These are phyloP conservation scores for Tauraco erythrolophus DNA, from an alignment of 2,113 vertebrate genomes.

Conservation along the genomic window DNA sequence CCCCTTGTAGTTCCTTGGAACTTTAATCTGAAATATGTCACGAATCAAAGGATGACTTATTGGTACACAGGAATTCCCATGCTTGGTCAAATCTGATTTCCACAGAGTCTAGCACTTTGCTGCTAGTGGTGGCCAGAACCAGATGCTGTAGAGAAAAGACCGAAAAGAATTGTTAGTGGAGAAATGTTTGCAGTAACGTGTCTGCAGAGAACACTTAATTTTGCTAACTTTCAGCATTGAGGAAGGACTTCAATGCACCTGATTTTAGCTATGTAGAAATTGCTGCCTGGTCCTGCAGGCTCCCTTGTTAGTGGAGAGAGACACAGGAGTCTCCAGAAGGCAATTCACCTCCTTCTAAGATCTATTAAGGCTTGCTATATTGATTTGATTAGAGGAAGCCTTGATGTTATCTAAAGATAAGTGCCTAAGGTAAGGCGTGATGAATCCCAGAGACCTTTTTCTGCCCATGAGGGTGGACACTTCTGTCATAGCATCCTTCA, in stretches of 20 bases:
- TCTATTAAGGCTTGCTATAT: not conserved
- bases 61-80: slow-evolving; percentile 32
- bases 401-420: not conserved
- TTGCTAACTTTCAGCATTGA: not conserved
- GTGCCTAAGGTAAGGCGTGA: not conserved
- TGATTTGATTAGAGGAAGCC: not conserved
- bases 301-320: not conserved
- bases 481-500: not conserved
- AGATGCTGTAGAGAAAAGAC: not conserved
- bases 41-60: slow-evolving; percentile 30
- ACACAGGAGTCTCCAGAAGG: not conserved
- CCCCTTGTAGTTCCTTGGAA: slow-evolving; percentile 31
- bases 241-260: not conserved
- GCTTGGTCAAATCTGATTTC: slow-evolving; percentile 50
- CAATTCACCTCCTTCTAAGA: not conserved
- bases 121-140: slow-evolving; percentile 9
- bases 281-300: not conserved
- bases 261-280: not conserved
- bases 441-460: not conserved
- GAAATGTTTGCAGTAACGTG: not conserved
- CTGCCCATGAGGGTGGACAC: rapidly evolving
- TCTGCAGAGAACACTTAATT: not conserved
- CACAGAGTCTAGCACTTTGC: not conserved
- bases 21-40: slow-evolving; percentile 37
- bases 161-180: not conserved